Conservation (phyloP, 2,113 vertebrate species). For the Manacus vitellinus region DNA sequence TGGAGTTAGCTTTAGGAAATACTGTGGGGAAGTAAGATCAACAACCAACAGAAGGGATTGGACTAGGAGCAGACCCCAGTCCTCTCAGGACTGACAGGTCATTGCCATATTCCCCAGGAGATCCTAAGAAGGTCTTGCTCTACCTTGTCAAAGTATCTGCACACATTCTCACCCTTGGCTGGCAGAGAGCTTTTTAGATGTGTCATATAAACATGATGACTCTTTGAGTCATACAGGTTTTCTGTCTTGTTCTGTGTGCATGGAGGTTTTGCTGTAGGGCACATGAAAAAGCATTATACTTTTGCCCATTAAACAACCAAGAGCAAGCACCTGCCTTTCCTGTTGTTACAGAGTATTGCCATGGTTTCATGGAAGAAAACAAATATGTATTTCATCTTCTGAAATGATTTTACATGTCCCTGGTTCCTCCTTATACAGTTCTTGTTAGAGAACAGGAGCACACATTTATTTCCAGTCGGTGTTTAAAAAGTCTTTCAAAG, state of each 20-base stretch:
- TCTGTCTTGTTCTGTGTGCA: background rate
- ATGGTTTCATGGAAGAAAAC: background rate
- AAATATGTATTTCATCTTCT: background rate
- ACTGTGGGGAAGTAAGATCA: rapidly evolving
- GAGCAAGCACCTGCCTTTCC: background rate
- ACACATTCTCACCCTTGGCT: background rate
- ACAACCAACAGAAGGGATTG: background rate
- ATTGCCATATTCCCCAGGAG: background rate
- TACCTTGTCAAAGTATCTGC: background rate
- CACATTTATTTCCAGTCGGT: background rate
- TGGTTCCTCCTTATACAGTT: background rate
- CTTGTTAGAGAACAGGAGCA: background rate
- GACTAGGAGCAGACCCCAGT: rapidly evolving
- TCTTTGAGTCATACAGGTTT: background rate
- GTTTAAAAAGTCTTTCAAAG: background rate
- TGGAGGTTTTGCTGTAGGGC: background rate
- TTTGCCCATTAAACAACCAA: background rate
- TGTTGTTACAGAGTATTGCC: background rate
- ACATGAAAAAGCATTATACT: background rate
- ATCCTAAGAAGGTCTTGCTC: background rate
- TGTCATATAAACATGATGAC: background rate
- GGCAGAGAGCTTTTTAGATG: background rate
- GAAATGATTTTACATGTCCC: constrained; percentile 18
- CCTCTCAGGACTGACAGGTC: background rate
- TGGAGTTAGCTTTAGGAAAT: background rate